These are phyloP conservation scores for Cherax quadricarinatus DNA, from an alignment of 1,140 invertebrate genomes.

Conservation along the genomic window DNA sequence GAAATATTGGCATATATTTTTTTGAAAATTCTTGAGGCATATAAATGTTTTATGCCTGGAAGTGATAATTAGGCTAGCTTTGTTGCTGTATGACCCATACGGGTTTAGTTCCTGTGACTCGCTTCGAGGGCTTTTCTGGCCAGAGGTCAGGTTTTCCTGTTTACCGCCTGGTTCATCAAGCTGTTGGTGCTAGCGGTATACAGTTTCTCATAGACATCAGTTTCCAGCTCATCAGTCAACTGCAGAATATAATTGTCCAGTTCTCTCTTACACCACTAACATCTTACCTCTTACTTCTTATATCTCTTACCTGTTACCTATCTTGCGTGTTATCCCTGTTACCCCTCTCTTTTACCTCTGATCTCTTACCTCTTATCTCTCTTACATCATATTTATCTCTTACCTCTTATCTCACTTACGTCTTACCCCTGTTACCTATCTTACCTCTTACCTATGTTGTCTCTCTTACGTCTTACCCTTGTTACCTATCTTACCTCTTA, in stretches of 20 bases:
- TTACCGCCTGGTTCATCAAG: background rate
- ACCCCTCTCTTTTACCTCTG: background rate
- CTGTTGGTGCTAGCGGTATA: background rate
- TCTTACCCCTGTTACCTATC: background rate
- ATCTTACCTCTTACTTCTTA: background rate
- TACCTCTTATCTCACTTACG: background rate
- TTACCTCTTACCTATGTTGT: constrained; percentile 3
- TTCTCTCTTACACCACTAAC: background rate
- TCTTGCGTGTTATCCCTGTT: background rate
- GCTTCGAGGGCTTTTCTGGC: no score
- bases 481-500: background rate
- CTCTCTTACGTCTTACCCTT: background rate
- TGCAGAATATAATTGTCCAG: no score
- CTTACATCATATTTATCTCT: constrained; percentile 2
- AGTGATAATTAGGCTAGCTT: no score
- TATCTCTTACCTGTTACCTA: background rate
- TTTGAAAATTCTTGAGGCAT: no score
- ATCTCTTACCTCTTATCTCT: background rate
- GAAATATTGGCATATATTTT: no score
- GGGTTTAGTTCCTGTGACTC: no score
- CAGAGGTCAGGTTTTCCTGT: background rate
- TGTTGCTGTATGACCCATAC: no score
- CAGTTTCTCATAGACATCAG: background rate
- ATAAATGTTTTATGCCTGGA: no score
- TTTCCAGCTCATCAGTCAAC: background rate